phyloP scores from a whole-genome alignment of 2,113 vertebrate species.

The Actenoides hombroni region DNA sequence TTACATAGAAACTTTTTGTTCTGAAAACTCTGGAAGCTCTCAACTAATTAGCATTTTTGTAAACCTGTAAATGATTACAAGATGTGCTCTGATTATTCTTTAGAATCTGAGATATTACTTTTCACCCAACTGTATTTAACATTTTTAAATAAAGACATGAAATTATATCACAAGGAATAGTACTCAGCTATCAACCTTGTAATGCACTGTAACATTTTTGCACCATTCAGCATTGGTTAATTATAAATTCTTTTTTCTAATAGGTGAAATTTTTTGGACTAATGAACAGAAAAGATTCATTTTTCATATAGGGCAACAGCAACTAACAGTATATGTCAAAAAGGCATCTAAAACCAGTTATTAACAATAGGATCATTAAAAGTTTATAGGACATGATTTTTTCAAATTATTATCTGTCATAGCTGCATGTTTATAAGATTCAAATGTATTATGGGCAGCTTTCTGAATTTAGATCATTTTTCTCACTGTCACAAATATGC shows the following conservation, averaged over 20 bases:
- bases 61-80: constrained; percentile 1
- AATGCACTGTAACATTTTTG: neutral
- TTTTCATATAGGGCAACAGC: neutral
- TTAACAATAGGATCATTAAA: neutral
- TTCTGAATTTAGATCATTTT: neutral
- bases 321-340: neutral
- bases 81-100: constrained; percentile 13
- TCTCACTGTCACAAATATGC: neutral
- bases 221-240: neutral
- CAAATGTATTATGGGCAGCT: neutral
- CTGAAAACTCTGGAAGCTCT: neutral
- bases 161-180: neutral
- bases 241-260: neutral
- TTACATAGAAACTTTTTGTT: neutral
- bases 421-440: neutral
- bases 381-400: neutral
- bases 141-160: neutral
- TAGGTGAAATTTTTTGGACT: neutral
- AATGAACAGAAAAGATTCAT: neutral
- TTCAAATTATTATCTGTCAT: neutral
- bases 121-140: neutral
- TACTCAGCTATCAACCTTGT: neutral
- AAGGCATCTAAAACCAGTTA: neutral
- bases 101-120: neutral
- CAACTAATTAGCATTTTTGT: neutral